Conservation (phyloP, 2,888 invertebrate species). For the Eupsilia transversa region DNA sequence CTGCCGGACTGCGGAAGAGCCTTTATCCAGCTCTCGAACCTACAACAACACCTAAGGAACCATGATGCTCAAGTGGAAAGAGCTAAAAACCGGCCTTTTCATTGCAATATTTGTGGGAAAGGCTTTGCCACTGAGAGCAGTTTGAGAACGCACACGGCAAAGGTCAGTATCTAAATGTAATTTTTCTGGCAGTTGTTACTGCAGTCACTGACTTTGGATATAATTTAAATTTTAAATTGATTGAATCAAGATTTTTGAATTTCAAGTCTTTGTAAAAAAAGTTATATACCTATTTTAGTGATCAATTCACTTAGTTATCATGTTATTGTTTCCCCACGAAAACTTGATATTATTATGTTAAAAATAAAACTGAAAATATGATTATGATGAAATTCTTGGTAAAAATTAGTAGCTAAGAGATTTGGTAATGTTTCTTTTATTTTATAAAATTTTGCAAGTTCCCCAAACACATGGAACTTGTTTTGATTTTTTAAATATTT, state of each 20-base stretch:
- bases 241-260: neutral
- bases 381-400: neutral
- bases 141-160: slow-evolving; percentile 98
- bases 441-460: slow-evolving; percentile 9
- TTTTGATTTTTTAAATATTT: slow-evolving; percentile 27
- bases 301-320: neutral
- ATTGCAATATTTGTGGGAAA: slow-evolving; percentile 98
- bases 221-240: no score
- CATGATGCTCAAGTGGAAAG: slow-evolving; percentile 98
- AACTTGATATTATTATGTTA: neutral
- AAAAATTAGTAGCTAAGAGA: neutral
- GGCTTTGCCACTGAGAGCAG: slow-evolving; percentile 99
- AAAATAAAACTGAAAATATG: neutral
- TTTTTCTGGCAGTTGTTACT: neutral
- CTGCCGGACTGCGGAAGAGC: slow-evolving; percentile 98
- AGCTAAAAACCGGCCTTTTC: slow-evolving; percentile 98
- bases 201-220: neutral
- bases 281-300: neutral
- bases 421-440: slow-evolving; percentile 9
- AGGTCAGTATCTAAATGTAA: slow-evolving; percentile 93
- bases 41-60: slow-evolving; percentile 98
- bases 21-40: slow-evolving; percentile 98
- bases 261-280: neutral
- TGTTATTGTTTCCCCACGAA: neutral
- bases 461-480: slow-evolving; percentile 16